phyloP scores from a whole-genome alignment of 2,888 invertebrate species.

The Melitaea athalia region DNA sequence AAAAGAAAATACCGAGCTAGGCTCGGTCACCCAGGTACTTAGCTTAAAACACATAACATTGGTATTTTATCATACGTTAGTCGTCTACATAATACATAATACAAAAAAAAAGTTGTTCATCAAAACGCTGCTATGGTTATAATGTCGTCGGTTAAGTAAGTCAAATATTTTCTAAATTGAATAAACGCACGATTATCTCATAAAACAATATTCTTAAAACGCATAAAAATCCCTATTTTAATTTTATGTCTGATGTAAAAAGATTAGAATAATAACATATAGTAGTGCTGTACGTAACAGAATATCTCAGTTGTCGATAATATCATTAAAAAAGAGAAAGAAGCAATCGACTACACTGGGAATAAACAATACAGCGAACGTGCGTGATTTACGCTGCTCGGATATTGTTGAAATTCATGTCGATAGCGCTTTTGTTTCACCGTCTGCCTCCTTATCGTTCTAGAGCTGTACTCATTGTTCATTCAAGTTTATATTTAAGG shows the following conservation, averaged over 20 bases:
- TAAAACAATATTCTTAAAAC: neutral
- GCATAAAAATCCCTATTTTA: neutral
- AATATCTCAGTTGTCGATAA: conserved; percentile 55
- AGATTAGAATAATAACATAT: conserved; percentile 1
- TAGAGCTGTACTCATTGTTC: conserved; percentile 31
- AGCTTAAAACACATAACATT: no score
- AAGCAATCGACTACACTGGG: conserved; percentile 49
- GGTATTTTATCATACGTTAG: no score
- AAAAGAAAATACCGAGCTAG: no score
- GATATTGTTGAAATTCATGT: conserved; percentile 73
- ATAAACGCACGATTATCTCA: no score
- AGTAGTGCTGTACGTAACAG: conserved; percentile 43
- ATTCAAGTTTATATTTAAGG: conserved; percentile 12
- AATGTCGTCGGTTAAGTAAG: no score
- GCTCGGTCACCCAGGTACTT: no score
- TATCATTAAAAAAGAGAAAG: conserved; percentile 60
- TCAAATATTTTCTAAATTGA: no score
- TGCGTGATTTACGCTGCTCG: conserved; percentile 68
- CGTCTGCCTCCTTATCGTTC: conserved; percentile 67
- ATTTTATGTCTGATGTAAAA: neutral
- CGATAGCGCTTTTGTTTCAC: conserved; percentile 75
- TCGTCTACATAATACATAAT: no score
- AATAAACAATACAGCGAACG: conserved; percentile 69
- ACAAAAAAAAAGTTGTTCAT: no score
- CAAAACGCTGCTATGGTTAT: no score